Evolutionary conservation across 2,797 vertebrate genomes (phyloP), one percentile per base, ranked within the genome.

Genomic region (Tapera naevia): DNA sequence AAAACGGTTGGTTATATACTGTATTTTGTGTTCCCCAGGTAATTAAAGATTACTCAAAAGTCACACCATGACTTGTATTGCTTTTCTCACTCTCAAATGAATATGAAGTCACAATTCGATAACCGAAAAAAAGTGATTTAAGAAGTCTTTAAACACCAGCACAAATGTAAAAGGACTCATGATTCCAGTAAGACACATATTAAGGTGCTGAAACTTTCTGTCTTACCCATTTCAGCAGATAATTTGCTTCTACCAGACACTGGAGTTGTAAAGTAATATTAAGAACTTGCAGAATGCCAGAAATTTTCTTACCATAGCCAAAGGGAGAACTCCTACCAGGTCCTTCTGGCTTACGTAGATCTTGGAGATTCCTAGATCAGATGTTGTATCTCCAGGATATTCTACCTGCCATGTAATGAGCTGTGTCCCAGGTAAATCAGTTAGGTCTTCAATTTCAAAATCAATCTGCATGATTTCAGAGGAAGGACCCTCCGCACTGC

Each of bases 401-500:
- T 99, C 99, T 25, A 99, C 98, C 94, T 99, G 99, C 99, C 99
- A 99, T 1, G 98, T 98, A 97, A 99, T 98, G 53, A 99, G 98
- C 97, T 99, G 99, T 30, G 98, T 98, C 96, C 98, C 98, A 0
- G 98, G 97, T 1, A 97, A 97, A 65, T 98, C 98, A 48, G 97
- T 95, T n/a, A 98, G 96, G 58, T 98, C 99, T 73, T 99, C 98
- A 4, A 99, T 97, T 82, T 98, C 98, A 60, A 99, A 98, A 79
- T 99, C 99, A 90, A 99, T 98, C 97, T 99, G 99, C 97, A 99
- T 98, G 94, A 99, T 98, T 95, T 99, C 99, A 5, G 97, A 96
- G 41, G 97, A 88, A 39, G 94, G 57, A 4, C 92, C 95, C 7
- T 93, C 86, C 1, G 17, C 75, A 18, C 98, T 98, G 95, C 30